phyloP scores from a whole-genome alignment of 2,797 vertebrate species.

The Hydrocynus forskahlii region DNA sequence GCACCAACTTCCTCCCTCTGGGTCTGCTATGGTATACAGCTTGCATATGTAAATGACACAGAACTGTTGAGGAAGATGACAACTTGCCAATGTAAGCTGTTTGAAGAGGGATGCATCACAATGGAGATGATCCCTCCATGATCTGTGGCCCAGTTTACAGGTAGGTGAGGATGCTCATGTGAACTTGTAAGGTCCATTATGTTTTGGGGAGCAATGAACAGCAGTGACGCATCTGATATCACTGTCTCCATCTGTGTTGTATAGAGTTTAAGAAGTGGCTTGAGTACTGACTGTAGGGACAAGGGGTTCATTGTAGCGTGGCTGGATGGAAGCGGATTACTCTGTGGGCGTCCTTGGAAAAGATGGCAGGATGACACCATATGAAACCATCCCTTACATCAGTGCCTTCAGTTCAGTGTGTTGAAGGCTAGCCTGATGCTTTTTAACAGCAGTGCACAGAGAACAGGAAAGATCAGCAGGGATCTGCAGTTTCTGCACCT shows the following conservation, averaged over 20 bases:
- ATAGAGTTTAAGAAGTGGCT: neutral
- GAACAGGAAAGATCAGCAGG: slow-evolving; percentile 19
- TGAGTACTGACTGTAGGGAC: slow-evolving; percentile 38
- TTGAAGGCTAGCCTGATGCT: slow-evolving; percentile 19
- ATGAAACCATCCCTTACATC: slow-evolving; percentile 71
- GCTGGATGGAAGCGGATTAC: slow-evolving; percentile 67
- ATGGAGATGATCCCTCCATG: neutral
- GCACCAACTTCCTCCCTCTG: slow-evolving; percentile 48
- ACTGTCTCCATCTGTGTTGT: neutral
- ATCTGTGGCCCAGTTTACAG: neutral
- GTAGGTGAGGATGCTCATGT: neutral
- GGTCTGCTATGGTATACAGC: slow-evolving; percentile 18
- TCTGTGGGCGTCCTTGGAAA: slow-evolving; percentile 68
- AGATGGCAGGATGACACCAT: slow-evolving; percentile 68
- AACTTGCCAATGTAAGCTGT: slow-evolving; percentile 18
- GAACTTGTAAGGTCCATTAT: neutral
- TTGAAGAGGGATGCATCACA: slow-evolving; percentile 1
- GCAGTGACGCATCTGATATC: neutral
- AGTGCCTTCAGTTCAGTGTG: slow-evolving; percentile 57
- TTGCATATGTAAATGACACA: slow-evolving; percentile 42
- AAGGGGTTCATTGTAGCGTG: slow-evolving; percentile 68
- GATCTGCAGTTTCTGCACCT: slow-evolving; percentile 19
- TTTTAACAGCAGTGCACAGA: slow-evolving; percentile 23
- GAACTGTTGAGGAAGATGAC: slow-evolving; percentile 34
- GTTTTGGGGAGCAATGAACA: neutral